Evolutionary conservation across 2,888 invertebrate genomes (phyloP).

Genomic region (Cordylochernes scorpioides): DNA sequence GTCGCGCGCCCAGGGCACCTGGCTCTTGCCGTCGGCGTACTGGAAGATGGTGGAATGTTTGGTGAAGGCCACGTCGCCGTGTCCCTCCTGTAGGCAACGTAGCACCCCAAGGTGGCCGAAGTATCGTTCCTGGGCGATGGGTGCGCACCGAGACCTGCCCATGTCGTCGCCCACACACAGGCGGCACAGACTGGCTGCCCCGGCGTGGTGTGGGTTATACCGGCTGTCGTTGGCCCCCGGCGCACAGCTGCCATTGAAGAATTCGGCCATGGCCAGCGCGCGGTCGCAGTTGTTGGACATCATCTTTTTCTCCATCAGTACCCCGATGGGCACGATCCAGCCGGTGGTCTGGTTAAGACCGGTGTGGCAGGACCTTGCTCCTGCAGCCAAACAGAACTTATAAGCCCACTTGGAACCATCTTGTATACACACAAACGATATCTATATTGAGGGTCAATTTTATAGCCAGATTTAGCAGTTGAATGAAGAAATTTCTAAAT

Average conservation of each 20-base stretch:
- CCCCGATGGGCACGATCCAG: slow-evolving; percentile 23
- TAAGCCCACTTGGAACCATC: too few species aligned
- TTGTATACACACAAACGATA: too few species aligned
- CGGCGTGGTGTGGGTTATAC: slow-evolving; percentile 6
- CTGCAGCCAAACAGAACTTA: slow-evolving; percentile 16
- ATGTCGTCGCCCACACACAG: slow-evolving; percentile 19
- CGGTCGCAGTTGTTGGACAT: slow-evolving; percentile 5
- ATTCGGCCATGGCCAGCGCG: slow-evolving; percentile 22
- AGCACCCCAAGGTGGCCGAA: slow-evolving; percentile 37
- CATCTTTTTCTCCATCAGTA: slow-evolving; percentile 1
- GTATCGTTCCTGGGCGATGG: slow-evolving; percentile 14
- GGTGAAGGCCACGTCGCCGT: slow-evolving; percentile 50
- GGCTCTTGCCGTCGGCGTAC: slow-evolving; percentile 27
- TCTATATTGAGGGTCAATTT: too few species aligned
- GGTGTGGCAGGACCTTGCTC: slow-evolving; percentile 36
- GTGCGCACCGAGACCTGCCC: slow-evolving; percentile 22
- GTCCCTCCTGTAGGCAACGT: slow-evolving; percentile 35
- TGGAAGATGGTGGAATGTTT: slow-evolving; percentile 29
- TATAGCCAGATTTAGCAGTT: too few species aligned
- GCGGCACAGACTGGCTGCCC: slow-evolving; percentile 10
- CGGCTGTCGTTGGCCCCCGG: slow-evolving; percentile 30
- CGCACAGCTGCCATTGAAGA: slow-evolving; percentile 13
- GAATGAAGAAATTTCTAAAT: background rate
- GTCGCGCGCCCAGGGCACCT: slow-evolving; percentile 23
- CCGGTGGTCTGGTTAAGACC: slow-evolving; percentile 39